phyloP scores from a whole-genome alignment of 2,888 invertebrate species.

The Andrena trimmerana region DNA sequence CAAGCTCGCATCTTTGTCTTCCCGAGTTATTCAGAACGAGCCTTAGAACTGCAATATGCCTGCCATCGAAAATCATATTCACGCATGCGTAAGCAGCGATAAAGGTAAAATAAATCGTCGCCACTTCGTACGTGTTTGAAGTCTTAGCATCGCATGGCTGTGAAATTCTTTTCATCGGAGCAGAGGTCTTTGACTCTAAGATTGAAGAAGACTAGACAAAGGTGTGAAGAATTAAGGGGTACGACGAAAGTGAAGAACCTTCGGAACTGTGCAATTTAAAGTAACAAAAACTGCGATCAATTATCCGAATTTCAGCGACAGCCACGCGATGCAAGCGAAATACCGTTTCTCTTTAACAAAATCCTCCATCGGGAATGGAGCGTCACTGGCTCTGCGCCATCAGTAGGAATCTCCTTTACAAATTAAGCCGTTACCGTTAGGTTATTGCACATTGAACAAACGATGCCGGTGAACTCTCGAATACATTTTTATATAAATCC shows the following conservation, averaged over 20 bases:
- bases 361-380: slow-evolving; percentile 10
- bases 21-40: background rate
- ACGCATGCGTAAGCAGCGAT: background rate
- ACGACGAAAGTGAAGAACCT: background rate
- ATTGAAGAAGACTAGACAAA: background rate
- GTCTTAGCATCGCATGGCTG: slow-evolving; percentile 11
- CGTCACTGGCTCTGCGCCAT: slow-evolving; percentile 18
- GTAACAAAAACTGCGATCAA: background rate
- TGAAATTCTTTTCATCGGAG: background rate
- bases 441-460: slow-evolving; percentile 82
- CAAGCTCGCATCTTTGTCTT: background rate
- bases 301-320: background rate
- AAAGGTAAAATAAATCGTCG: slow-evolving; percentile 6
- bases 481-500: slow-evolving; percentile 71
- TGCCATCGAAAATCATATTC: slow-evolving; percentile 6
- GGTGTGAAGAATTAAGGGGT: background rate
- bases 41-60: background rate
- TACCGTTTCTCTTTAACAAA: slow-evolving; percentile 14
- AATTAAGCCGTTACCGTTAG: slow-evolving; percentile 70
- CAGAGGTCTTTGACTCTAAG: background rate
- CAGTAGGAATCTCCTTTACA: slow-evolving; percentile 24
- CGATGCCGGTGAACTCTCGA: slow-evolving; percentile 74
- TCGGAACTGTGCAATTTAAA: background rate
- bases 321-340: slow-evolving; percentile 15
- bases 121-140: slow-evolving; percentile 13